Percentiles rank a stretch among this genome's conserved stretches.
Evolutionary conservation across 1,140 invertebrate genomes (phyloP).

Genomic region (Drosophila arizonae): DNA sequence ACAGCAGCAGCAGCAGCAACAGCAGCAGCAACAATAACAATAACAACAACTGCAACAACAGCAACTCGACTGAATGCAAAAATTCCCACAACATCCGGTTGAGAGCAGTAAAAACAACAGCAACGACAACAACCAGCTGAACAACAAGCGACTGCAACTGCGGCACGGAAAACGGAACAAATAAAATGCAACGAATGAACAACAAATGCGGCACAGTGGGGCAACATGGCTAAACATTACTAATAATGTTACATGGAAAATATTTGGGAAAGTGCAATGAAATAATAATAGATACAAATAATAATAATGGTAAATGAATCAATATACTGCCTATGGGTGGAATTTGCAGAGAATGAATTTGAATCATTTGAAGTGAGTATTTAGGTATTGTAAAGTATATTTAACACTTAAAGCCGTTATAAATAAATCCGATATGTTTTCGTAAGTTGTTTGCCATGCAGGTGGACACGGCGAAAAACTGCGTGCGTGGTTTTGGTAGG

Average conservation of each 20-base stretch:
- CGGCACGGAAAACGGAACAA: constrained; percentile 67
- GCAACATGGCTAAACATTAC: not conserved
- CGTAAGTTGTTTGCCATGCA: too few species aligned
- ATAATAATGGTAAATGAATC: not conserved
- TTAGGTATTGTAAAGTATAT: too few species aligned
- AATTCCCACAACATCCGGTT: constrained; percentile 81
- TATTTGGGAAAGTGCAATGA: too few species aligned
- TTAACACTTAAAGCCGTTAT: too few species aligned
- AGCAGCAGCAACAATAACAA: constrained; percentile 23
- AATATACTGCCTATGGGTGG: too few species aligned
- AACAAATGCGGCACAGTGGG: constrained; percentile 50
- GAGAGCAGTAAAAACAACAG: constrained; percentile 57
- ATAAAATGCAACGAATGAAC: constrained; percentile 57
- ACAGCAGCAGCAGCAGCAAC: constrained; percentile 48
- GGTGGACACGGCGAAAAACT: constrained; percentile 19
- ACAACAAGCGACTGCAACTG: constrained; percentile 31
- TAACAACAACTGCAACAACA: constrained; percentile 24
- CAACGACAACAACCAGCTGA: constrained; percentile 33
- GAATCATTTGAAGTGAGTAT: too few species aligned
- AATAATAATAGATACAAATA: not conserved
- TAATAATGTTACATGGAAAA: too few species aligned
- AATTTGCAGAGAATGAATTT: too few species aligned
- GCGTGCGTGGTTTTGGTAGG: constrained; percentile 46
- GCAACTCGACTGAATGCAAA: constrained; percentile 65
- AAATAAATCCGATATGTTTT: too few species aligned